Evolutionary conservation across 2,797 vertebrate genomes (phyloP).

Genomic region (Melopsittacus undulatus): DNA sequence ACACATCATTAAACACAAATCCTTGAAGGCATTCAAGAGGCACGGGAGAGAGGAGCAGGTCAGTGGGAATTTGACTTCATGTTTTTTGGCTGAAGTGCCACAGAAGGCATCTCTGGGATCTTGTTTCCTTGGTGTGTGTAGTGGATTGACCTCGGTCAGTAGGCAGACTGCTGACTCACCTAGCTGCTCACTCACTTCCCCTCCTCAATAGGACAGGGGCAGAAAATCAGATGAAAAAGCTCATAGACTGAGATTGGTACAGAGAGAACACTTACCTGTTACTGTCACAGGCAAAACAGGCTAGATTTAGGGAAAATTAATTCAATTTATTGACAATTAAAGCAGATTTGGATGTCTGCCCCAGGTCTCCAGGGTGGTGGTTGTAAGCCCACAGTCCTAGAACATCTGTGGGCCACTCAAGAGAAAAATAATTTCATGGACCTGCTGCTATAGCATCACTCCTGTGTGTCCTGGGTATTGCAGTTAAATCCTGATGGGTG

Average conservation of each 20-base stretch:
- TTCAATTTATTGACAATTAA: background rate
- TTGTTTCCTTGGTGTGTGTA: background rate
- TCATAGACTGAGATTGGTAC: fast-evolving
- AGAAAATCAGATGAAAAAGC: background rate
- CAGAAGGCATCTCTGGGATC: background rate
- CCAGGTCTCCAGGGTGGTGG: background rate
- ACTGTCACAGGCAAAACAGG: background rate
- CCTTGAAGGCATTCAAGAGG: background rate
- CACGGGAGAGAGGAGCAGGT: background rate
- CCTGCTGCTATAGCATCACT: background rate
- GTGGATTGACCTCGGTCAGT: background rate
- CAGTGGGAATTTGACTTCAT: background rate
- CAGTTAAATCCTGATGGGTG: background rate
- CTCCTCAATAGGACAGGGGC: background rate
- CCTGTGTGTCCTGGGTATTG: background rate
- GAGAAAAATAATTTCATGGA: background rate
- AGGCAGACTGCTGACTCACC: background rate
- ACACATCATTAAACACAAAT: background rate
- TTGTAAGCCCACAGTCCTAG: background rate
- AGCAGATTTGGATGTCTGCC: background rate
- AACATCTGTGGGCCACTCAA: background rate
- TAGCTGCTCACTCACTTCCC: background rate
- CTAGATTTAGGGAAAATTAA: background rate
- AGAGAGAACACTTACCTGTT: background rate
- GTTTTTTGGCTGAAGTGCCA: background rate